Percentiles rank a stretch among this genome's conserved stretches.
These are phyloP conservation scores for Dugesia japonica DNA, from an alignment of 2,888 invertebrate genomes.

Conservation along the genomic window DNA sequence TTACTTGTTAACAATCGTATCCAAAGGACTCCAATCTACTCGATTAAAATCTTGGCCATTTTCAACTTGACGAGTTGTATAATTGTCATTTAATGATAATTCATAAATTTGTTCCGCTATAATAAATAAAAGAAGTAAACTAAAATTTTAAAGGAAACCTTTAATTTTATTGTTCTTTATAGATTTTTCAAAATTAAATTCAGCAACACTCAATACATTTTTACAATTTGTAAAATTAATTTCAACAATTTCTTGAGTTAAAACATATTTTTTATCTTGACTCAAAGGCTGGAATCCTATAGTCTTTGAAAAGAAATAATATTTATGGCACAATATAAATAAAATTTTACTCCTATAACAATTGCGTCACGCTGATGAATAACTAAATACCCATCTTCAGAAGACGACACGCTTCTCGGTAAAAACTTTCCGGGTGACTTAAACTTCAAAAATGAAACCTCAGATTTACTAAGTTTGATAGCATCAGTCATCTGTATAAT, in stretches of 20 bases:
- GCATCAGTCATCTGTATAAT: too few relatives aligned
- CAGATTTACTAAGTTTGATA: neutral
- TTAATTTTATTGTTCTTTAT: neutral
- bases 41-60: neutral
- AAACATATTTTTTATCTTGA: constrained; percentile 2
- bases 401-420: neutral
- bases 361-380: neutral
- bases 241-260: neutral
- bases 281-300: neutral
- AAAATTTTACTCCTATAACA: neutral
- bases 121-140: too few relatives aligned
- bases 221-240: neutral
- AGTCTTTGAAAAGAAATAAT: neutral
- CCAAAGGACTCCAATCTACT: neutral
- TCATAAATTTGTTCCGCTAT: too few relatives aligned
- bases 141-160: too few relatives aligned
- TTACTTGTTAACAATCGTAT: neutral
- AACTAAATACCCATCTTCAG: neutral
- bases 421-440: neutral
- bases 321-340: too few relatives aligned
- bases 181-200: neutral
- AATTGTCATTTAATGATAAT: too few relatives aligned
- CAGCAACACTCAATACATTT: neutral
- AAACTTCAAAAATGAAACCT: neutral
- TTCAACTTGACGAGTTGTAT: neutral